These are phyloP conservation scores for Ethmia dodecea DNA, from an alignment of 2,888 invertebrate genomes.

Conservation along the genomic window DNA sequence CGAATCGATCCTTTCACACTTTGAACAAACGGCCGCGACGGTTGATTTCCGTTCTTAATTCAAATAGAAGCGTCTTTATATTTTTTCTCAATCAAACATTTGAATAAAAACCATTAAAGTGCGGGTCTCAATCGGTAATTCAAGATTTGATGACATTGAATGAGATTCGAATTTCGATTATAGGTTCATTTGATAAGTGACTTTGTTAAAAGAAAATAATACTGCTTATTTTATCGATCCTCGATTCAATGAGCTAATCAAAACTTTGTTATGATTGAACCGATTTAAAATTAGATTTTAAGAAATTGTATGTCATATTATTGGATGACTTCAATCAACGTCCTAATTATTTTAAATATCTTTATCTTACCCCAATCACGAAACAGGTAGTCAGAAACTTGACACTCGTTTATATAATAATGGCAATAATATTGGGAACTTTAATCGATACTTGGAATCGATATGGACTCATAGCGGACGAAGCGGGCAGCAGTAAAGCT, in stretches of 20 bases:
- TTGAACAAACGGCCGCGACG: constrained; percentile 67
- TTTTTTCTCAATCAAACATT: constrained; percentile 47
- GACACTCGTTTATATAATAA: constrained; percentile 18
- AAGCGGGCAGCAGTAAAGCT: constrained; percentile 32
- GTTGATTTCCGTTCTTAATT: constrained; percentile 76
- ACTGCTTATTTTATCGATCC: constrained; percentile 71
- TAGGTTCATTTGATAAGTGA: constrained; percentile 75
- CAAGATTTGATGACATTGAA: constrained; percentile 43
- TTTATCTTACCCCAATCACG: constrained; percentile 24
- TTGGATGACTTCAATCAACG: constrained; percentile 13
- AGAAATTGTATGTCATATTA: constrained; percentile 25
- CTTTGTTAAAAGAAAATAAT: constrained; percentile 65
- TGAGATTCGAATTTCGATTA: constrained; percentile 64
- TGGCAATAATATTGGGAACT: constrained; percentile 27
- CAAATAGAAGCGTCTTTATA: constrained; percentile 63
- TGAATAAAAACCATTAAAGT: constrained; percentile 43
- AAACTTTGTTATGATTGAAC: constrained; percentile 29
- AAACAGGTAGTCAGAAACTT: constrained; percentile 20
- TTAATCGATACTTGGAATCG: constrained; percentile 28
- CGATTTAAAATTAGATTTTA: constrained; percentile 20
- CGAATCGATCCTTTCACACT: constrained; percentile 76
- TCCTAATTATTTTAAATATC: constrained; percentile 30
- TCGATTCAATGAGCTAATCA: constrained; percentile 54
- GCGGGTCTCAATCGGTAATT: constrained; percentile 65
- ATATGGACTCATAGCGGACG: constrained; percentile 7